phyloP scores from a whole-genome alignment of 2,113 vertebrate species.

The Phyllostomus discolor region DNA sequence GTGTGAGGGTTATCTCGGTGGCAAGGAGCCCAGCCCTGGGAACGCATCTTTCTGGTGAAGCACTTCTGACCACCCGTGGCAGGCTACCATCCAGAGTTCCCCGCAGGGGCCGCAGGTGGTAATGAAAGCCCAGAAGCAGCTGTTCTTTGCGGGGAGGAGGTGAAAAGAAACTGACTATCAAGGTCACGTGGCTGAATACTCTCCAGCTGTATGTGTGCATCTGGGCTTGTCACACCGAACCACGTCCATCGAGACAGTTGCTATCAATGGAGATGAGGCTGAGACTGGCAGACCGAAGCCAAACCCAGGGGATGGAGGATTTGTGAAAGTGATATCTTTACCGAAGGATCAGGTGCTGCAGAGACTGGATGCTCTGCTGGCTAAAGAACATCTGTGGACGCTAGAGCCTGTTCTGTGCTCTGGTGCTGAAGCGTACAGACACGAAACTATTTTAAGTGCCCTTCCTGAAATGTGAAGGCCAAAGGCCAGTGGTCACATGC shows the following conservation, averaged over 20 bases:
- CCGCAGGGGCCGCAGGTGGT: slow-evolving; percentile 92
- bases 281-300: slow-evolving; percentile 89
- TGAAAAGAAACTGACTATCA: not conserved
- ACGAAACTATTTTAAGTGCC: slow-evolving; percentile 88
- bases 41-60: slow-evolving; percentile 91
- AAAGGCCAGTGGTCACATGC: not conserved
- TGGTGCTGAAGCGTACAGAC: slow-evolving; percentile 73
- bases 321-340: slow-evolving; percentile 89
- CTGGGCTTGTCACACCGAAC: slow-evolving; percentile 83
- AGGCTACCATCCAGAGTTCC: slow-evolving; percentile 89
- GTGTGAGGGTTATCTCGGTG: slow-evolving; percentile 88
- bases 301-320: slow-evolving; percentile 86
- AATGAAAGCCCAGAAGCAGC: slow-evolving; percentile 85
- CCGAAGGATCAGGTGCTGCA: slow-evolving; percentile 87
- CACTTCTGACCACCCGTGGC: slow-evolving; percentile 91
- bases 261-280: slow-evolving; percentile 89
- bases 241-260: slow-evolving; percentile 78
- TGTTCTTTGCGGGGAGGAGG: slow-evolving; percentile 71
- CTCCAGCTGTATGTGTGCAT: slow-evolving; percentile 90
- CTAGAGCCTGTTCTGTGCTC: slow-evolving; percentile 86
- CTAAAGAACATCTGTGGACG: slow-evolving; percentile 86
- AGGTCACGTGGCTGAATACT: slow-evolving; percentile 85
- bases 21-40: slow-evolving; percentile 90
- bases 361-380: slow-evolving; percentile 86
- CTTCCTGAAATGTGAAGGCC: slow-evolving; percentile 83